These are phyloP conservation scores for Bombus balteatus DNA, from an alignment of 1,140 invertebrate species.

Conservation along the genomic window DNA sequence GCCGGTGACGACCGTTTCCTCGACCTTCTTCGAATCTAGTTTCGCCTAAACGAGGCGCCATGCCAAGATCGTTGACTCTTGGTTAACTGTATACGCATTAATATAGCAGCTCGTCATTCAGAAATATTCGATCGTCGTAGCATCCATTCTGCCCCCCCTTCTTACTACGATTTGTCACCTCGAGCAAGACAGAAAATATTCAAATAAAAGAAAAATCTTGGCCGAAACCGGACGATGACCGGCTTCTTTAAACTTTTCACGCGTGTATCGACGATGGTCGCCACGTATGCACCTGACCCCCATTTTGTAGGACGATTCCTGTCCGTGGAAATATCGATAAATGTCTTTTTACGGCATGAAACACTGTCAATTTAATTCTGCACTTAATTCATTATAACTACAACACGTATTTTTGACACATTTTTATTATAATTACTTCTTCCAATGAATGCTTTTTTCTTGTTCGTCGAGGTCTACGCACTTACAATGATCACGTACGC, in stretches of 20 bases:
- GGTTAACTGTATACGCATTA: conserved; percentile 67
- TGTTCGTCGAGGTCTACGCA: too few species aligned
- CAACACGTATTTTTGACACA: too few species aligned
- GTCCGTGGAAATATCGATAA: conserved; percentile 16
- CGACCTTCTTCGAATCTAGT: conserved; percentile 71
- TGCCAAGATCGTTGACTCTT: conserved; percentile 71
- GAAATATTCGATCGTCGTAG: conserved; percentile 41
- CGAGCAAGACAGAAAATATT: background rate
- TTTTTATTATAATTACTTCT: background rate
- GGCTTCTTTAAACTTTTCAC: conserved; percentile 62
- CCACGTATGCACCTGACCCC: conserved; percentile 44
- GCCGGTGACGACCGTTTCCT: conserved; percentile 42
- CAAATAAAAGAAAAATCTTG: conserved; percentile 11
- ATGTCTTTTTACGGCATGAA: background rate
- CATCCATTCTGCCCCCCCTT: background rate
- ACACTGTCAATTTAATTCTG: background rate
- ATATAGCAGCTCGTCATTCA: conserved; percentile 34
- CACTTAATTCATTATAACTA: background rate
- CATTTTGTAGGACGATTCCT: conserved; percentile 53
- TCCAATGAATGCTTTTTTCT: background rate
- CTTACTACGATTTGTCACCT: background rate
- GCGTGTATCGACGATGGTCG: conserved; percentile 14
- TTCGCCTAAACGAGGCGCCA: conserved; percentile 68
- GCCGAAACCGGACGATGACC: conserved; percentile 56
- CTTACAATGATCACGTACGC: conserved; percentile 31